Evolutionary conservation across 2,888 invertebrate species (phyloP), one percentile per base, ranked within the genome.

Genomic region (Acanthosepion pharaonis): DNA sequence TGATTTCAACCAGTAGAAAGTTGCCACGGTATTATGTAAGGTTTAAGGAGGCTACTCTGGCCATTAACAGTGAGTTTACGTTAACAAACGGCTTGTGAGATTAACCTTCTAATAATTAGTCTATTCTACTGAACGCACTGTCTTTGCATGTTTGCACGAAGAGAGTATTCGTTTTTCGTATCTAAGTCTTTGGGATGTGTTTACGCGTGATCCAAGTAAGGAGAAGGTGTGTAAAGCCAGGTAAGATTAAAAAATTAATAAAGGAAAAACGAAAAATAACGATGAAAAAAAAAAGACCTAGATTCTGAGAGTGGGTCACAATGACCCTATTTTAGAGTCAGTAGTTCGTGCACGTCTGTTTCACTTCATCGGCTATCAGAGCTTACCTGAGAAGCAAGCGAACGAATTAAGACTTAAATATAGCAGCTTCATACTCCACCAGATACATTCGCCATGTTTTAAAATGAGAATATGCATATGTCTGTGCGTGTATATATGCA

Each of bases 351-450:
- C n/a, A n/a, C 78, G n/a, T n/a, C 15, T 33, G 20, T 59, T 59
- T 55, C 55, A 55, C 55, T 18, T 55, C 55, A 55, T 55, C n/a
- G 4, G 78, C 78, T 8, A n/a, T 33, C 18, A 15, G 78, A 33
- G 78, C 78, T 78, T n/a, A 78, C n/a, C 15, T 33, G 78, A 33
- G n/a, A n/a, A 78, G n/a, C n/a, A 78, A n/a, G n/a, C n/a, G 9
- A 78, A 78, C n/a, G 78, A 78, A 78, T n/a, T 78, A 78, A 78
- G n/a, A 8, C n/a, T 78, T 78, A 78, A 78, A 78, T 78, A 78
- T 33, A 78, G 78, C 78, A 78, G 18, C 78, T 8, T 15, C 78
- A 11, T 78, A n/a, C 78, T 15, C 9, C 11, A 5, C 18, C 3
- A 11, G 33, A 9, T 5, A n/a, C n/a, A n/a, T 33, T 18, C 15